phyloP scores from a whole-genome alignment of 2,888 invertebrate genomes.

The Drosophila monieri region DNA sequence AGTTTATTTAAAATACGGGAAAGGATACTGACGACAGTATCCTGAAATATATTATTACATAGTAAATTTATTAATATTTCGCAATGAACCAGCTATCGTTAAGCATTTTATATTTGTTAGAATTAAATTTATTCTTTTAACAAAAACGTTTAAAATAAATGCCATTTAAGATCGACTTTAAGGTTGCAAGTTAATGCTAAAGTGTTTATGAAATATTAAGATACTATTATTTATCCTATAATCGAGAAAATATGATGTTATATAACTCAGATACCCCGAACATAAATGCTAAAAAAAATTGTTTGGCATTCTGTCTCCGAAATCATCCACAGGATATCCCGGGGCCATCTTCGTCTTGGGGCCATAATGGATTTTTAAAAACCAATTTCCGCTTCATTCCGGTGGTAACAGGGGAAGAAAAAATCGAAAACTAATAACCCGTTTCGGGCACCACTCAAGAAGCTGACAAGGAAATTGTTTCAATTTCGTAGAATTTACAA shows the following conservation, averaged over 20 bases:
- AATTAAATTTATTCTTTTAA: too few relatives aligned
- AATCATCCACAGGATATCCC: constrained; percentile 48
- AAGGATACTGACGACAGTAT: too few relatives aligned
- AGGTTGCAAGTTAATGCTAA: too few relatives aligned
- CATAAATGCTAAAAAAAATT: constrained; percentile 1
- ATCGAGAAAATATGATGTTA: not conserved
- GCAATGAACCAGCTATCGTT: not conserved
- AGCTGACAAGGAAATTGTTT: constrained; percentile 75
- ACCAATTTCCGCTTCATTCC: constrained; percentile 69
- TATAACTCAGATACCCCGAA: not conserved
- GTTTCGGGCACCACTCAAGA: constrained; percentile 52
- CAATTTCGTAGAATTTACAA: constrained; percentile 71
- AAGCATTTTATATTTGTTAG: too few relatives aligned
- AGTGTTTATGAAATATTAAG: too few relatives aligned
- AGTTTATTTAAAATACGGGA: not conserved
- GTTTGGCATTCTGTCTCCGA: constrained; percentile 18
- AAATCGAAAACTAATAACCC: constrained; percentile 75
- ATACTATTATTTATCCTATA: not conserved
- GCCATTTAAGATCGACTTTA: too few relatives aligned
- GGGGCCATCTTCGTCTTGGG: constrained; percentile 46
- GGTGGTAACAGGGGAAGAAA: constrained; percentile 31
- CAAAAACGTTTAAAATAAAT: too few relatives aligned
- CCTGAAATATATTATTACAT: too few relatives aligned
- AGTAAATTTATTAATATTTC: too few relatives aligned
- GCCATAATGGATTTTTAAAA: constrained; percentile 74